phyloP scores from a whole-genome alignment of 2,113 vertebrate species.

The Corydoras sp. region DNA sequence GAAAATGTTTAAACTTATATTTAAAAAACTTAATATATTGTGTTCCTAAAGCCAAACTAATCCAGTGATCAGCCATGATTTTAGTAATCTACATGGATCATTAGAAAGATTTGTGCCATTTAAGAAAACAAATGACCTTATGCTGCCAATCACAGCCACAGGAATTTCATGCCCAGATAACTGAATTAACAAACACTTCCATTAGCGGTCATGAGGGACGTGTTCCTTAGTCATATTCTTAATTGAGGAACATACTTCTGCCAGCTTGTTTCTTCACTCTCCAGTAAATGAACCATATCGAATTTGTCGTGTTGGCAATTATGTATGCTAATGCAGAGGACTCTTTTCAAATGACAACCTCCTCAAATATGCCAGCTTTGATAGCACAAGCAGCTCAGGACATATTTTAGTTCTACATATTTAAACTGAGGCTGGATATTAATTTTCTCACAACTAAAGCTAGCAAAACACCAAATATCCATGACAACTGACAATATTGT shows the following conservation, averaged over 20 bases:
- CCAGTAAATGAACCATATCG: slow-evolving; percentile 84
- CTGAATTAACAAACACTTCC: slow-evolving; percentile 48
- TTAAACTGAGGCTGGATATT: neutral
- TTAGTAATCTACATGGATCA: neutral
- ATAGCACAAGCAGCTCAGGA: slow-evolving; percentile 25
- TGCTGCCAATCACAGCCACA: slow-evolving; percentile 33
- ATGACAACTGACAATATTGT: no score
- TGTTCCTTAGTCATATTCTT: slow-evolving; percentile 76
- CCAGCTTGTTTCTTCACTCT: slow-evolving; percentile 73
- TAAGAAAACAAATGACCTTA: slow-evolving; percentile 27
- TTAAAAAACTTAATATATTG: no score
- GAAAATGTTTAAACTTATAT: no score
- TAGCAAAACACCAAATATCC: slow-evolving; percentile 1
- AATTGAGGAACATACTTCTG: slow-evolving; percentile 83
- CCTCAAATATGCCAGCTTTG: slow-evolving; percentile 16
- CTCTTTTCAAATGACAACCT: slow-evolving; percentile 61
- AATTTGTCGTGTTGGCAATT: slow-evolving; percentile 92
- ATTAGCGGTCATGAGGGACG: slow-evolving; percentile 73
- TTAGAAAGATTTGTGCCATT: neutral
- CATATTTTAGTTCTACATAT: slow-evolving; percentile 1
- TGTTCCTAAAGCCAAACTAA: no score
- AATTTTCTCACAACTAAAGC: slow-evolving; percentile 2
- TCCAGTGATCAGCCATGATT: no score
- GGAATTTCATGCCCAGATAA: slow-evolving; percentile 48
- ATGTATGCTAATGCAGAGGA: slow-evolving; percentile 78